Percentiles rank a stretch among this genome's conserved stretches.
Conservation (phyloP, 2,888 invertebrate genomes). For the Coleophora deauratella region DNA sequence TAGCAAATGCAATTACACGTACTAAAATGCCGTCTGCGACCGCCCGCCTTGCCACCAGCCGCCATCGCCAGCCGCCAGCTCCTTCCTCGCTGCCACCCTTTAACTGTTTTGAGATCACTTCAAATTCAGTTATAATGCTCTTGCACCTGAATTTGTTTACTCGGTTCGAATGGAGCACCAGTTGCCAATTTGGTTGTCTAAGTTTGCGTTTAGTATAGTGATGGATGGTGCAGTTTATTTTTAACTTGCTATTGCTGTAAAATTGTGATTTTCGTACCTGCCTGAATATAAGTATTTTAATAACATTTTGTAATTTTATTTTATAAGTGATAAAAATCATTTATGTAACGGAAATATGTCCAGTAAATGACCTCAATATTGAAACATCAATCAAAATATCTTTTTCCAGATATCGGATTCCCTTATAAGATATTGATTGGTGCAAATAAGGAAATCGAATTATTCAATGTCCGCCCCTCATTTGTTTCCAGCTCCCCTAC, state of each 20-base stretch:
- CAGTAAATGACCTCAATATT: slow-evolving; percentile 22
- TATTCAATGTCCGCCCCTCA: slow-evolving; percentile 74
- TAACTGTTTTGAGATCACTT: slow-evolving; percentile 54
- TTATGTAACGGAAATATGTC: not conserved
- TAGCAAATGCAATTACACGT: slow-evolving; percentile 69
- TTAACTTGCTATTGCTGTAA: too few species aligned
- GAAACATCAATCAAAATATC: slow-evolving; percentile 22
- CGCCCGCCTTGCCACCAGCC: slow-evolving; percentile 31
- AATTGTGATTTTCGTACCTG: too few species aligned
- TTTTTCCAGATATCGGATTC: slow-evolving; percentile 44
- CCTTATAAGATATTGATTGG: slow-evolving; percentile 69
- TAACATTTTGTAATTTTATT: too few species aligned
- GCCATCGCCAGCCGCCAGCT: slow-evolving; percentile 23
- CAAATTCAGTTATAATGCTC: slow-evolving; percentile 46
- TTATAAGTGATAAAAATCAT: too few species aligned
- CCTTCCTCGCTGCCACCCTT: slow-evolving; percentile 49
- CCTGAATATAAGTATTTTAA: too few species aligned
- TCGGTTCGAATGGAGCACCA: slow-evolving; percentile 17
- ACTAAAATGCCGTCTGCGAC: slow-evolving; percentile 68
- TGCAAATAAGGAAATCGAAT: slow-evolving; percentile 74
- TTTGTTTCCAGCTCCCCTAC: slow-evolving; percentile 68
- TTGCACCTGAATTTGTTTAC: slow-evolving; percentile 43
- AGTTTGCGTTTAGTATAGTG: slow-evolving; percentile 10
- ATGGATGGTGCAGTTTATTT: too few species aligned
- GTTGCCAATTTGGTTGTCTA: slow-evolving; percentile 1